Percentiles rank a stretch among this genome's conserved stretches.
Conservation (phyloP, 2,888 invertebrate species). For the Mesoligia furuncula region DNA sequence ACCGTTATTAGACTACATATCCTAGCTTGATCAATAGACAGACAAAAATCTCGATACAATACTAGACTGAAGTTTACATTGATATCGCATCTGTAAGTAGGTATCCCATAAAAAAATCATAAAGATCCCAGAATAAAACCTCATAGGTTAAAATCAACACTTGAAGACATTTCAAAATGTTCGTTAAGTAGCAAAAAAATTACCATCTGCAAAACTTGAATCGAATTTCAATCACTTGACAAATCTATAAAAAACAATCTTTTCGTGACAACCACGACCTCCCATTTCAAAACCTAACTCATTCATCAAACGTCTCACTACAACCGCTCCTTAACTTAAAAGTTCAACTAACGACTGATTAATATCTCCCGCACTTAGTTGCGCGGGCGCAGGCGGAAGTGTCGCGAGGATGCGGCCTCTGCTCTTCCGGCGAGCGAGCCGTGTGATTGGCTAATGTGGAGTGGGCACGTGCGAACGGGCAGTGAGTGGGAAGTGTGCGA, state of each 20-base stretch:
- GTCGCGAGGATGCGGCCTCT: slow-evolving; percentile 76
- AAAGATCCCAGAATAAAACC: not conserved
- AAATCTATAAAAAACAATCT: not conserved
- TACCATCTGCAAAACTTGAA: not conserved
- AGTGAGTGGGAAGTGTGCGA: slow-evolving; percentile 30
- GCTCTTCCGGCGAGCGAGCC: slow-evolving; percentile 70
- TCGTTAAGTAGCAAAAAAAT: not conserved
- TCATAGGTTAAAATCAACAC: not conserved
- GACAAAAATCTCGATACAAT: not conserved
- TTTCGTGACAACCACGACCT: slow-evolving; percentile 14
- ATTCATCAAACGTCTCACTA: slow-evolving; percentile 19
- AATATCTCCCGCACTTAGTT: slow-evolving; percentile 49
- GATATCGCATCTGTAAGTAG: not conserved
- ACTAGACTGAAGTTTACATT: not conserved
- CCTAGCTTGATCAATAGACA: not conserved
- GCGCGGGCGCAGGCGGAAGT: slow-evolving; percentile 71
- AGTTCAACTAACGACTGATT: slow-evolving; percentile 50
- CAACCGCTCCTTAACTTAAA: slow-evolving; percentile 28
- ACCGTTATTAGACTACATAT: not conserved
- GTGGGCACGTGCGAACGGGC: slow-evolving; percentile 53
- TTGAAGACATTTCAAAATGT: not conserved
- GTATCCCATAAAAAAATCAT: too few relatives aligned
- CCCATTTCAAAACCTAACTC: slow-evolving; percentile 11
- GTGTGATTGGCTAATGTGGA: slow-evolving; percentile 55
- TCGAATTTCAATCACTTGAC: not conserved